Evolutionary conservation across 2,113 vertebrate species (phyloP), one percentile per base, ranked within the genome.

Genomic region (Columba livia): DNA sequence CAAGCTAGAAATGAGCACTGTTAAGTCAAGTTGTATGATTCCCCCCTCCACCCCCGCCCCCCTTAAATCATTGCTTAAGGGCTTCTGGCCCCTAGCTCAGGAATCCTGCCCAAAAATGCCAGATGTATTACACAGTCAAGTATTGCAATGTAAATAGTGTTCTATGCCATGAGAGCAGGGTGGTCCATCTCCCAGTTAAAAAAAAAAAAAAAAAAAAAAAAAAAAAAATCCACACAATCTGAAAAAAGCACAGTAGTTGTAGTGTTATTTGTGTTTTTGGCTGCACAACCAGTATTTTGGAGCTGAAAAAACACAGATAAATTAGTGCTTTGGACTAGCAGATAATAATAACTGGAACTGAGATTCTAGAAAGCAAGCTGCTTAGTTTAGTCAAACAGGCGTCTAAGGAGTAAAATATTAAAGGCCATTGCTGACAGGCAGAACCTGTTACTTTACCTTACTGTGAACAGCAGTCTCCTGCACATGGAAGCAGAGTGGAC

Each of bases 61-160:
- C 69, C 84, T 97, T 97, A 97, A 98, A 97, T 98, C 96, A 96
- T 98, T 98, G 98, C 98, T 98, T 97, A 97, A 98, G 97, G 98
- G 97, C 96, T 98, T 98, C 97, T 98, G 98, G 98, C 98, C 97
- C 96, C 97, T 98, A 97, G 98, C 98, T 98, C 97, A 98, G 98
- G 98, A 98, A 98, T 98, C 98, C 97, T 98, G 98, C 99, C 98
- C 98, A 98, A 99, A 99, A 99, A 99, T 99, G 99, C 99, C 99
- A 99, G 99, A 99, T 99, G 99, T 99, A 99, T 99, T 99, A 99
- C 99, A 99, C 98, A 99, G 99, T 99, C 98, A 98, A 99, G 98
- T 98, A 98, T 98, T 98, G 99, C 99, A 99, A 99, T 99, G 99
- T 99, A 99, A 99, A 99, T 99, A 99, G 97, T 98, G 97, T 97